phyloP scores from a whole-genome alignment of 2,113 vertebrate genomes.

The Nycticebus coucang region DNA sequence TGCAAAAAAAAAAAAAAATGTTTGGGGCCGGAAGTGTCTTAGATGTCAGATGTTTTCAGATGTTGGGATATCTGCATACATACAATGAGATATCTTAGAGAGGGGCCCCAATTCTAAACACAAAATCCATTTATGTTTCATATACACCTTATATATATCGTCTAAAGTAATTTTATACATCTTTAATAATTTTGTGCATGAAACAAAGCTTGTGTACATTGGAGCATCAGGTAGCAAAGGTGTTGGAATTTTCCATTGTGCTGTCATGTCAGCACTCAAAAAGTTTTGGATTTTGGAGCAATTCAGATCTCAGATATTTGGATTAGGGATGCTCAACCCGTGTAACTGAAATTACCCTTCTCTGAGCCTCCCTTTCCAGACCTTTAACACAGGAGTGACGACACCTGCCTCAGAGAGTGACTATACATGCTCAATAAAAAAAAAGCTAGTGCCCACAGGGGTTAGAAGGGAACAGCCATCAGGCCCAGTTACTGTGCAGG shows the following conservation, averaged over 20 bases:
- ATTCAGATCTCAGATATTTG: neutral
- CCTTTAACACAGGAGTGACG: neutral
- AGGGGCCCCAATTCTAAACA: neutral
- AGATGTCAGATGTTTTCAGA: neutral
- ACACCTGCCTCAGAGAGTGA: neutral
- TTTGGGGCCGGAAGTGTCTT: neutral
- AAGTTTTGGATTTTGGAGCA: neutral
- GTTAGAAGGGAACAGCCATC: slow-evolving; percentile 3
- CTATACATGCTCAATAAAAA: neutral
- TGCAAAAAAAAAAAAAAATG: too few relatives aligned
- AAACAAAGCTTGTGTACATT: neutral
- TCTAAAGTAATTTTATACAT: neutral
- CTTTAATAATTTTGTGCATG: neutral
- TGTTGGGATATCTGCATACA: neutral
- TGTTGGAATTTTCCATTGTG: neutral
- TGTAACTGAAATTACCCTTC: neutral
- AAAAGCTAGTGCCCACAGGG: neutral
- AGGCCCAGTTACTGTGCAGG: neutral
- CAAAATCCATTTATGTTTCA: neutral
- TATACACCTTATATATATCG: neutral
- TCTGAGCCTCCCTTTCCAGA: neutral
- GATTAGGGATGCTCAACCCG: neutral
- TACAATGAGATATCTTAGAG: neutral
- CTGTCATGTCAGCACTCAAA: neutral
- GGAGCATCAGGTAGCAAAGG: neutral